phyloP scores from a whole-genome alignment of 2,113 vertebrate species.

The Anoplopoma fimbria region DNA sequence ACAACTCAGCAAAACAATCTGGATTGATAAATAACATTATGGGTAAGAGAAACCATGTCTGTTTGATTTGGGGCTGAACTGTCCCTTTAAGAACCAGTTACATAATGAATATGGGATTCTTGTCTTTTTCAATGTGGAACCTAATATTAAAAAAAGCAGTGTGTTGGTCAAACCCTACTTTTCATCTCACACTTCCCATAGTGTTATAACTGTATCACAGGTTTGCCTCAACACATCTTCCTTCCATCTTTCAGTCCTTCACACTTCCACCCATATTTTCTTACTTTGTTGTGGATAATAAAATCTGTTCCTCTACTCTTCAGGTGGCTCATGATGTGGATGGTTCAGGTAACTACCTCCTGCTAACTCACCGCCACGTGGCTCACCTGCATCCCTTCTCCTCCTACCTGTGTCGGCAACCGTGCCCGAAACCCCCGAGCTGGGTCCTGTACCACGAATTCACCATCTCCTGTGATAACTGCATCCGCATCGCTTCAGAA shows the following conservation, averaged over 20 bases:
- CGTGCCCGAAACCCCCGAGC: slow-evolving; percentile 83
- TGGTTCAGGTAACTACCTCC: slow-evolving; percentile 91
- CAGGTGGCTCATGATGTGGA: slow-evolving; percentile 92
- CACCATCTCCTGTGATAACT: slow-evolving; percentile 88
- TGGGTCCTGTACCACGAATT: slow-evolving; percentile 94
- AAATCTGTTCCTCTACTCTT: slow-evolving; percentile 34
- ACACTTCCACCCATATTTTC: background rate
- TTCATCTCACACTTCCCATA: no score
- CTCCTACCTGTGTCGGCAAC: slow-evolving; percentile 89
- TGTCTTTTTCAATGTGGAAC: background rate
- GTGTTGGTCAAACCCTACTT: background rate
- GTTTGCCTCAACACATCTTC: background rate
- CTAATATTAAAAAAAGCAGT: background rate
- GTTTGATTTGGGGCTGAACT: no score
- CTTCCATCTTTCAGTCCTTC: background rate
- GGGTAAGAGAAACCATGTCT: no score
- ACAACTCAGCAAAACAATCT: no score
- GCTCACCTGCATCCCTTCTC: slow-evolving; percentile 90
- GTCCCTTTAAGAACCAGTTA: background rate
- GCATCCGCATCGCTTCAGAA: slow-evolving; percentile 87
- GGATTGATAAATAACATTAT: no score
- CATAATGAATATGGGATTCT: background rate
- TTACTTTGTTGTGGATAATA: background rate
- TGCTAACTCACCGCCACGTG: slow-evolving; percentile 91
- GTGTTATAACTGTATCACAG: background rate